Percentiles rank a stretch among this genome's conserved stretches.
phyloP scores from a whole-genome alignment of 2,888 invertebrate genomes.

The Lucinisca nassula region DNA sequence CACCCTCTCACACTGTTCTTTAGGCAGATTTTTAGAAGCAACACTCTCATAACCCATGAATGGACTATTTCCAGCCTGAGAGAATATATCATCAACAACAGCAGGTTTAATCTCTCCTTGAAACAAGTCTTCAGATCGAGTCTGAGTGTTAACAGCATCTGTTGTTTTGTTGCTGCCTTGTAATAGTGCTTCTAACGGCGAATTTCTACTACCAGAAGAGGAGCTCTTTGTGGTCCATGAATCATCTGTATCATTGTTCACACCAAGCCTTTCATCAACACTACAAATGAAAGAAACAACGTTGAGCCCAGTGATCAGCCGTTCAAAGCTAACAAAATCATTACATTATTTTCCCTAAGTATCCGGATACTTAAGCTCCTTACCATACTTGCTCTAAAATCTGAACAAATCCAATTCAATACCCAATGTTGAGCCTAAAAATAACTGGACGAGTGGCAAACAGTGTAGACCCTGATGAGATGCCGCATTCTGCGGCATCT shows the following conservation, averaged over 20 bases:
- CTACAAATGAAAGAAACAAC: too few relatives aligned
- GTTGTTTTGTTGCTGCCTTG: background rate
- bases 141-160: background rate
- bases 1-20: background rate
- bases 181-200: slow-evolving; percentile 30
- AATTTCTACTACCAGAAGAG: slow-evolving; percentile 53
- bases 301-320: too few relatives aligned
- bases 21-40: background rate
- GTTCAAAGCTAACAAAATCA: too few relatives aligned
- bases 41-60: slow-evolving; percentile 10
- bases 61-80: slow-evolving; percentile 37
- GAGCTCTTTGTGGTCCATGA: slow-evolving; percentile 65
- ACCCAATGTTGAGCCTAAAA: too few relatives aligned
- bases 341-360: too few relatives aligned
- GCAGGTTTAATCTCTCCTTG: background rate
- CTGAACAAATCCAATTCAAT: too few relatives aligned
- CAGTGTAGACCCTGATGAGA: too few relatives aligned
- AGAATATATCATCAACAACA: slow-evolving; percentile 23
- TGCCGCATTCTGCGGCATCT: too few relatives aligned
- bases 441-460: too few relatives aligned
- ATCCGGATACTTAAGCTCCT: too few relatives aligned
- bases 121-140: background rate
- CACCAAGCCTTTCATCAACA: background rate
- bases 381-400: too few relatives aligned
- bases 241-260: slow-evolving; percentile 42